Base-by-base conservation (phyloP, 2,797 vertebrate species). In the Dicrostonyx torquatus region DNA sequence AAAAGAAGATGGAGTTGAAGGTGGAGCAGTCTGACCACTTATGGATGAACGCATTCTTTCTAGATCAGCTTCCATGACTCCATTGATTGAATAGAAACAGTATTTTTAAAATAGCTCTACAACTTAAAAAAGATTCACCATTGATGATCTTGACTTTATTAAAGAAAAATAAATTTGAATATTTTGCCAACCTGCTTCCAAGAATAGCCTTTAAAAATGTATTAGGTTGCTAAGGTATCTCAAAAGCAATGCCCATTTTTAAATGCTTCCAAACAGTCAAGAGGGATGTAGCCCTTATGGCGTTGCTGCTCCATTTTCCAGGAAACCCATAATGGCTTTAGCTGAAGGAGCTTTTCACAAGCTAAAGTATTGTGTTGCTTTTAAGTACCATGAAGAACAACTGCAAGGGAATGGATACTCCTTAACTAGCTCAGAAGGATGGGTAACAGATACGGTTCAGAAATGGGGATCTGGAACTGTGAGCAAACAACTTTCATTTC, bases 401-500 rank as follows among this genome's bases (percentile, higher is more conserved):
- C 55, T 62, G 31, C 64, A 78, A 86, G 14, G 37, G 37, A 18
- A 95, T 75, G 24, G 34, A 76, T 24, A 94, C 37, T 37, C 66
- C 88, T 73, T 78, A 55, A 86, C 50, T 13, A 48, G 40, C 60
- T 90, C 82, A 55, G 88, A 76, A 90, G 48, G 13, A 31, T 72
- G 17, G 34, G 90, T 92, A 17, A 70, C 78, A 96, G 60, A 40
- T 37, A 58, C 55, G 26, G 48, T 83, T 45, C 94, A 73, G 73
- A 50, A 88, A 93, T 48, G 37, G 15, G 4, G 40, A 66, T 64
- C 73, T 26, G 55, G 64, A 87, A 87, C 68, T 95, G 62, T 87
- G 53, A 88, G 88, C 89, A 84, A 87, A 95, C 22, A 82, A 43
- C 73, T 93, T 93, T 87, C 58, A 89, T 96, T 94, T 55, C 87